These are phyloP conservation scores for Schlechtendalia chinensis DNA, from an alignment of 1,140 invertebrate species.

Conservation along the genomic window DNA sequence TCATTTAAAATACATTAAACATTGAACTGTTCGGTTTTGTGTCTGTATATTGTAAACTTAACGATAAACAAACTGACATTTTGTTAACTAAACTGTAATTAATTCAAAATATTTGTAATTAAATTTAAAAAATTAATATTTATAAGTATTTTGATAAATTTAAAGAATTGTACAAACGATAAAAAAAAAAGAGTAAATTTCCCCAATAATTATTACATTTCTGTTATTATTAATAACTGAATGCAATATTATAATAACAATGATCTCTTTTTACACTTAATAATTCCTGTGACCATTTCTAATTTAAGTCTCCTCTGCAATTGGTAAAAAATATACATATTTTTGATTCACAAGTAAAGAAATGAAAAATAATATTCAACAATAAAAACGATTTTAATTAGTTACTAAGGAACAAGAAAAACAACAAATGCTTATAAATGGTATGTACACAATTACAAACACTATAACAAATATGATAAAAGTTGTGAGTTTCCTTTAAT, in stretches of 20 bases:
- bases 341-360: slow-evolving; percentile 19
- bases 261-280: neutral
- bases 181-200: too few relatives aligned
- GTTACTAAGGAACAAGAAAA: slow-evolving; percentile 37
- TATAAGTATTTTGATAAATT: neutral
- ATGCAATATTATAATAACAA: neutral
- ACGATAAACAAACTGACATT: neutral
- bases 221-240: neutral
- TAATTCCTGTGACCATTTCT: neutral
- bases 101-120: neutral
- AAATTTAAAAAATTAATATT: too few relatives aligned
- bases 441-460: slow-evolving; percentile 8
- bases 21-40: neutral
- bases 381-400: slow-evolving; percentile 44
- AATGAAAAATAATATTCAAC: slow-evolving; percentile 21
- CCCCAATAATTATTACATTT: neutral
- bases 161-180: too few relatives aligned
- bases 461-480: slow-evolving; percentile 31
- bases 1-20: slow-evolving; percentile 1
- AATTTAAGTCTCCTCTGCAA: neutral
- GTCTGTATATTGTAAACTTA: neutral
- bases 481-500: slow-evolving; percentile 29
- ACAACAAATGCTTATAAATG: slow-evolving; percentile 20
- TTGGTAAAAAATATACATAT: neutral
- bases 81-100: neutral